phyloP scores from a whole-genome alignment of 2,888 invertebrate species.

The Hoplodrina ambigua region DNA sequence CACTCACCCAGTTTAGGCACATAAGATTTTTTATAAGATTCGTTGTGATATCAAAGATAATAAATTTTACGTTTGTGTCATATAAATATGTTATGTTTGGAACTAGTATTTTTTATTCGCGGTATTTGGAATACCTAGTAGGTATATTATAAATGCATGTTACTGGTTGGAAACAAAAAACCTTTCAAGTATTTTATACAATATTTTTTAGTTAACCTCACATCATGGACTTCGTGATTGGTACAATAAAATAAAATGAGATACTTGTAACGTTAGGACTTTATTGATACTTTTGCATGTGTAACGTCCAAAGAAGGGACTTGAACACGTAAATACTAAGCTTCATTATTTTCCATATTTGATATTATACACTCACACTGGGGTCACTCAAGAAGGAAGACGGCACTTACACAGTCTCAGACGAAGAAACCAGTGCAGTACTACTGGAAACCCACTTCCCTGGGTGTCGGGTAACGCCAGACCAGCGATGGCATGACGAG shows the following conservation, averaged over 20 bases:
- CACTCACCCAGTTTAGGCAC: conserved; percentile 23
- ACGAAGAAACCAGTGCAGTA: no score
- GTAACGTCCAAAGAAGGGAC: not conserved
- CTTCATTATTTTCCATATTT: not conserved
- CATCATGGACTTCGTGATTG: conserved; percentile 11
- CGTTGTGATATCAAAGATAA: conserved; percentile 30
- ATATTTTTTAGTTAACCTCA: not conserved
- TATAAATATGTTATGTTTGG: conserved; percentile 24
- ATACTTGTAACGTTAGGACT: not conserved
- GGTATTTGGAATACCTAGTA: not conserved
- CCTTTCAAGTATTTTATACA: not conserved
- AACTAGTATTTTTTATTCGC: conserved; percentile 7
- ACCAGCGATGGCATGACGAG: no score
- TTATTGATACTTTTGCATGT: conserved; percentile 3
- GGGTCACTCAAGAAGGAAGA: no score
- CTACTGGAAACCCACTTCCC: no score
- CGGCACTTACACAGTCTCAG: no score
- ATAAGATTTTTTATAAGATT: conserved; percentile 32
- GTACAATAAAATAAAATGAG: conserved; percentile 13
- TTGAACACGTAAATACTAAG: not conserved
- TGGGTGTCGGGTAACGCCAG: no score
- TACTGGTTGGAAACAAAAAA: not conserved
- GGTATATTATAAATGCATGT: not conserved
- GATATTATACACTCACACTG: conserved; percentile 5
- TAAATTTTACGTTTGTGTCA: conserved; percentile 9